Base-by-base conservation (phyloP, 2,797 vertebrate genomes). In the Enteromius radiatus region DNA sequence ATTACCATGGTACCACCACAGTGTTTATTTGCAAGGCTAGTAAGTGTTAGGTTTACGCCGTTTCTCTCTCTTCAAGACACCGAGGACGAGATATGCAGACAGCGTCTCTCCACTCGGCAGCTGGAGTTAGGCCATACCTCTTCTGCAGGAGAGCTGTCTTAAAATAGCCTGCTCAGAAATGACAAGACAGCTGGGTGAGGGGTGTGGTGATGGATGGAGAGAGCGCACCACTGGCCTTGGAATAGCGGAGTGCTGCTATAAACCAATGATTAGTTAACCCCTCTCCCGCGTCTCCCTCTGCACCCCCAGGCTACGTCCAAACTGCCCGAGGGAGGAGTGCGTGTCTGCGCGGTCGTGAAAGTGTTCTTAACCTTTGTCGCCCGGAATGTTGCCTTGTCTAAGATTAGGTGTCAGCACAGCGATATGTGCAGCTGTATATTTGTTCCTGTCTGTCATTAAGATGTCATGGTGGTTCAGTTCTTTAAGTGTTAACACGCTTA, bases 101-200 rank as follows among this genome's bases (percentile, higher is more conserved):
- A 75, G 64, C 31, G 75, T 77, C 73, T 83, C 74, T 78, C 67
- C 26, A 73, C 61, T 84, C 56, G 80, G 78, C 84, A 87, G 85
- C 80, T 78, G 71, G 76, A 82, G 87, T 90, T 86, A 89, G 90
- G 89, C 85, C 67, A 56, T 85, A 84, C 67, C 56, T 91, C 88
- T 92, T 91, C 91, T 93, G 88, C 90, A 88, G 88, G 90, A 89
- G 83, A 59, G 59, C 56, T 12, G 70, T 90, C 95, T 91, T 89
- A 93, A 94, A 95, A 95, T 96, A 96, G 92, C 84, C 84, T 76
- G 14, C 74, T 87, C 91, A 94, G 91, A 95, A 94, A 89, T 95
- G 95, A 93, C 91, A 89, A 94, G 95, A 95, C 93, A 95, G 93
- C 95, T 96, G 92, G 87, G 86, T 63, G 63, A 75, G 78, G 65